Conservation (phyloP, 92 coral and sea anemone species). For the Actinostola sp. region DNA sequence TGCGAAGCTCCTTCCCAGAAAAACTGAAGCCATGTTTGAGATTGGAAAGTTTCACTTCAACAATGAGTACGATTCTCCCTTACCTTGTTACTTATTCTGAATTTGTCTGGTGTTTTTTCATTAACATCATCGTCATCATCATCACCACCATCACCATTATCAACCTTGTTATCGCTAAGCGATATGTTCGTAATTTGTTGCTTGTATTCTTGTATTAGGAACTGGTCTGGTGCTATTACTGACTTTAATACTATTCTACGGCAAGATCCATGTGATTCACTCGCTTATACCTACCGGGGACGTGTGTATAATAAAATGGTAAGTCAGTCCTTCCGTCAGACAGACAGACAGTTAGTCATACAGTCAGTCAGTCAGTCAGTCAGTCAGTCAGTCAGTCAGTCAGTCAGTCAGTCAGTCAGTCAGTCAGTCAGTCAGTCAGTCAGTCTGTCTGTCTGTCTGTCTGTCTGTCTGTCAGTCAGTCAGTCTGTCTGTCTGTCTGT, state of each 20-base stretch:
- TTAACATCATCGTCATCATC: neutral
- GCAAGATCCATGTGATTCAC: constrained; percentile 82
- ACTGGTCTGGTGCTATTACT: constrained; percentile 81
- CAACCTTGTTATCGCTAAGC: neutral
- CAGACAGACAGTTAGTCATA: neutral
- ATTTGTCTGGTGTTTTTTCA: neutral
- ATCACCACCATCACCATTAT: neutral
- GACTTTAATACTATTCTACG: constrained; percentile 79
- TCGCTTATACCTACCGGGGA: constrained; percentile 90
- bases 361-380: constrained; percentile 4
- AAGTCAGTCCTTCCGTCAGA: neutral
- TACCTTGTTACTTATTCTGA: neutral
- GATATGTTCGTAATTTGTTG: neutral
- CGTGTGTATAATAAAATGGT: constrained; percentile 78
- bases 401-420: too few species aligned
- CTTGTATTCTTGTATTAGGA: constrained; percentile 41
- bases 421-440: too few species aligned
- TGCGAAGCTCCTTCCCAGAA: constrained; percentile 79
- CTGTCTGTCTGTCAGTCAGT: neutral
- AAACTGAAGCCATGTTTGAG: constrained; percentile 94
- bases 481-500: neutral
- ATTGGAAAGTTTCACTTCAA: constrained; percentile 81
- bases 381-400: too few species aligned
- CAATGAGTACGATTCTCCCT: constrained; percentile 64
- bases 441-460: neutral